Conservation (phyloP, 2,797 vertebrate genomes). For the Silurus aristotelis region DNA sequence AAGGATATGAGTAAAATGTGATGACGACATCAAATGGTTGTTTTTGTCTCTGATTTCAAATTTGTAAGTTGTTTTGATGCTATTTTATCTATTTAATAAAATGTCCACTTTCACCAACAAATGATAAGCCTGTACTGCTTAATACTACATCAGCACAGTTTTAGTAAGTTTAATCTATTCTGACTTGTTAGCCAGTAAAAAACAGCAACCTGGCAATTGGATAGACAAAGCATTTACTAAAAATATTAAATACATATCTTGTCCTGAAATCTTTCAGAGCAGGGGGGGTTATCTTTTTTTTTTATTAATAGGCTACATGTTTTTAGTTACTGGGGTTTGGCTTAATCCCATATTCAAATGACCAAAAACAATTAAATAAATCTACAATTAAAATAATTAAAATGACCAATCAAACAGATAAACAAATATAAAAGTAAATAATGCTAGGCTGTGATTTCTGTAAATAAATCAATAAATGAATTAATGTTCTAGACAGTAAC, state of each 20-base stretch:
- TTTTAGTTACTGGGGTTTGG: not conserved
- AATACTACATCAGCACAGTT: not conserved
- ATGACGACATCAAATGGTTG: constrained; percentile 17
- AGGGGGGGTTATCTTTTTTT: no score
- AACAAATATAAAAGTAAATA: not conserved
- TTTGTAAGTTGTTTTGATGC: constrained; percentile 17
- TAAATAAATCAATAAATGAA: not conserved
- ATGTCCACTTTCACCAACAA: not conserved
- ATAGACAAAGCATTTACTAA: not conserved
- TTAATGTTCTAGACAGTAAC: no score
- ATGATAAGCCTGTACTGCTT: not conserved
- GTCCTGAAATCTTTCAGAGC: not conserved
- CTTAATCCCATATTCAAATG: not conserved
- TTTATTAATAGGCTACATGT: no score
- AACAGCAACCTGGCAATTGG: not conserved
- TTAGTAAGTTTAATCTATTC: not conserved
- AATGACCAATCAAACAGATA: not conserved
- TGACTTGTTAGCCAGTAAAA: not conserved
- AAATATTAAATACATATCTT: not conserved
- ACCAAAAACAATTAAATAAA: not conserved
- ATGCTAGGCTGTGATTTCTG: not conserved
- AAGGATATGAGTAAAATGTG: constrained; percentile 8
- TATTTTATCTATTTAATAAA: not conserved
- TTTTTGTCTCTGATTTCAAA: constrained; percentile 28
- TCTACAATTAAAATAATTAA: not conserved